phyloP scores from a whole-genome alignment of 2,797 vertebrate species.

The Cuculus canorus region DNA sequence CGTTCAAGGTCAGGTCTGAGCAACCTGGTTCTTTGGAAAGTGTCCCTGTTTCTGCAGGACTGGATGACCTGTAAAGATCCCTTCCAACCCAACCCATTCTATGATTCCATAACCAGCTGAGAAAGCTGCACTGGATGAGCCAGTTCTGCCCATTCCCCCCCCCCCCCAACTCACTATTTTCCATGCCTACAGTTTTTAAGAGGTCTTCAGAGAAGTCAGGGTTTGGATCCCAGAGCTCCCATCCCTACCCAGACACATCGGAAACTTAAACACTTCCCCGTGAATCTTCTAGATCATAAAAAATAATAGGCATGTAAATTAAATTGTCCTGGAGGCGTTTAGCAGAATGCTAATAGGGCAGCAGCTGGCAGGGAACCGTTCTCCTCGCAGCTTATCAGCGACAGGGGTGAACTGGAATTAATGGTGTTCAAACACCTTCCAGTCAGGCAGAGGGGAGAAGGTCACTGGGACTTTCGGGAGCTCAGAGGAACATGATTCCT shows the following conservation, averaged over 20 bases:
- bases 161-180: neutral
- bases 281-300: neutral
- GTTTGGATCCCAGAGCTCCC: neutral
- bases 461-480: neutral
- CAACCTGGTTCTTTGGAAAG: too few species aligned
- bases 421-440: neutral
- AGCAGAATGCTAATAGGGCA: neutral
- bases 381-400: neutral
- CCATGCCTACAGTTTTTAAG: neutral
- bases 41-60: too few species aligned
- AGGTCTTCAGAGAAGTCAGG: neutral
- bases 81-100: too few species aligned
- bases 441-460: neutral
- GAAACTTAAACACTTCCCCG: neutral
- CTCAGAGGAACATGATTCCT: rapidly evolving
- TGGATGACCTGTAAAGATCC: too few species aligned
- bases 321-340: neutral
- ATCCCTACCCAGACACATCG: neutral
- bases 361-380: neutral
- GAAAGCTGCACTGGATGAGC: neutral
- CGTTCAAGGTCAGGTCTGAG: too few species aligned
- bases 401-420: neutral
- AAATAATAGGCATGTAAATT: neutral
- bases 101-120: neutral
- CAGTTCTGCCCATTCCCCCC: neutral